Conservation (phyloP, 2,888 invertebrate species). For the Cataglyphis rosenhaueri region DNA sequence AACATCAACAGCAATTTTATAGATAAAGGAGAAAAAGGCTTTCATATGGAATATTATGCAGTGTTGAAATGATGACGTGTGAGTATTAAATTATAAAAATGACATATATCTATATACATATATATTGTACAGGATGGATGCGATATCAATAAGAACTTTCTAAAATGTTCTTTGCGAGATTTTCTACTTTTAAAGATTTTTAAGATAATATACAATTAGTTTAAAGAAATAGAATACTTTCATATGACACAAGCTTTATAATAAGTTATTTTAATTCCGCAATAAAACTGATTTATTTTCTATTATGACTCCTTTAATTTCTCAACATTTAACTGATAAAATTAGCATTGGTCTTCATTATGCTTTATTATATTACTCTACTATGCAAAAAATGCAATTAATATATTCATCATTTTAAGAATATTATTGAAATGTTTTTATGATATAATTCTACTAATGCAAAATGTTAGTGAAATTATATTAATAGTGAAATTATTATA, state of each 20-base stretch:
- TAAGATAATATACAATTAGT: neutral
- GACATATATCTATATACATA: neutral
- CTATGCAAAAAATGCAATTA: neutral
- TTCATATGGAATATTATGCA: neutral
- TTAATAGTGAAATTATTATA: slow-evolving; percentile 31
- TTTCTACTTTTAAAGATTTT: slow-evolving; percentile 5
- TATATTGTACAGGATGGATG: neutral
- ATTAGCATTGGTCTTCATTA: slow-evolving; percentile 28
- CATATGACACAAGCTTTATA: neutral
- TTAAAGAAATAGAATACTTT: neutral
- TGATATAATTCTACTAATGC: slow-evolving; percentile 19
- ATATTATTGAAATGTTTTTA: slow-evolving; percentile 20
- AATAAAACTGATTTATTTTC: slow-evolving; percentile 53
- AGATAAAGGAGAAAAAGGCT: slow-evolving; percentile 84
- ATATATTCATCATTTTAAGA: slow-evolving; percentile 35
- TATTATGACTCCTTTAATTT: slow-evolving; percentile 20
- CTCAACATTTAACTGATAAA: slow-evolving; percentile 42
- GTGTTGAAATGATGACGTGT: slow-evolving; percentile 3
- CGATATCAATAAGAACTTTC: neutral
- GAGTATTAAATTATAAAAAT: slow-evolving; percentile 13
- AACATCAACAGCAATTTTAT: slow-evolving; percentile 89
- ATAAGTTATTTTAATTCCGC: slow-evolving; percentile 44
- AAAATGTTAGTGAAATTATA: slow-evolving; percentile 30
- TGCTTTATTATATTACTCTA: neutral
- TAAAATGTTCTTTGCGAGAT: neutral